These are phyloP conservation scores for Alsophila aescularia DNA, from an alignment of 2,888 invertebrate species.

Conservation along the genomic window DNA sequence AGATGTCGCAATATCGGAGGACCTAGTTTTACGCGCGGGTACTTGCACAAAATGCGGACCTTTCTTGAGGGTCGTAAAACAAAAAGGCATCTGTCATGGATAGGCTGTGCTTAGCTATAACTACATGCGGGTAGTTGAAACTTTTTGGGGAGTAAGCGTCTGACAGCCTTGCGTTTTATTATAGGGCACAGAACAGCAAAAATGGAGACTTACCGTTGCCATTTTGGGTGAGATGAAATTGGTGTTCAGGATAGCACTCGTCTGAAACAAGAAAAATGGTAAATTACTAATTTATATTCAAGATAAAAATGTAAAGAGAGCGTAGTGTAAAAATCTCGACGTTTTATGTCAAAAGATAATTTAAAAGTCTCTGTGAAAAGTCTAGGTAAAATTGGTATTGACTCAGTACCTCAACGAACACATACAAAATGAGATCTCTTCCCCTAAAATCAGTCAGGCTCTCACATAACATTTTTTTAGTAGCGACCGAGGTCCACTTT, in stretches of 20 bases:
- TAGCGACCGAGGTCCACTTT: too few relatives aligned
- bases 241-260: constrained; percentile 23
- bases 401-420: background rate
- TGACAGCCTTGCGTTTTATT: constrained; percentile 14
- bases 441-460: too few relatives aligned
- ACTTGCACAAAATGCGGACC: constrained; percentile 59
- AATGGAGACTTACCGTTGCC: constrained; percentile 45
- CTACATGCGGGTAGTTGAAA: constrained; percentile 24
- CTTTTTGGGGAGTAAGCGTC: constrained; percentile 23
- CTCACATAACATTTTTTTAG: too few relatives aligned
- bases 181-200: background rate
- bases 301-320: background rate
- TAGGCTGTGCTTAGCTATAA: constrained; percentile 44
- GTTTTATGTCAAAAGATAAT: constrained; percentile 2
- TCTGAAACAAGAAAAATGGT: constrained; percentile 46
- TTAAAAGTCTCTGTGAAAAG: background rate
- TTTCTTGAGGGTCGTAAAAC: constrained; percentile 67
- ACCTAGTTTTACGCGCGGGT: constrained; percentile 72
- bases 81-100: constrained; percentile 64
- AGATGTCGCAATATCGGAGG: constrained; percentile 77
- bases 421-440: too few relatives aligned
- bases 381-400: background rate
- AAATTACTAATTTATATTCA: constrained; percentile 4
- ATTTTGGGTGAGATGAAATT: constrained; percentile 37
- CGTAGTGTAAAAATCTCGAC: background rate